Evolutionary conservation across 2,113 vertebrate genomes (phyloP).

Genomic region (Equus quagga): DNA sequence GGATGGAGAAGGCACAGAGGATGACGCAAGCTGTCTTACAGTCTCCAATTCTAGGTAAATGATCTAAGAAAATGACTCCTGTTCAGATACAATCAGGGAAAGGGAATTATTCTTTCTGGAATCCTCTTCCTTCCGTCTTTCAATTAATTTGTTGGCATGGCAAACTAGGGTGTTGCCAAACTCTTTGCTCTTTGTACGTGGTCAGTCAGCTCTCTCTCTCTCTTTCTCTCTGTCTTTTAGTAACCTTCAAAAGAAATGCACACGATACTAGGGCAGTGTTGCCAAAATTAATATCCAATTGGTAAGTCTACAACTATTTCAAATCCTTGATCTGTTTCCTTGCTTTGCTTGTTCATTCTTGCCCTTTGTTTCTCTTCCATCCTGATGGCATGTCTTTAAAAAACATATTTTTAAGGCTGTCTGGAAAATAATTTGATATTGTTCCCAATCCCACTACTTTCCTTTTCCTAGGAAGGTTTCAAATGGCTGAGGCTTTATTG

Average conservation of each 20-base stretch:
- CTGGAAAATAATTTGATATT: conserved; percentile 32
- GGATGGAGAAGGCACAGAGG: accelerated
- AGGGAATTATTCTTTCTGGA: not conserved
- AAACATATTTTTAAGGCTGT: conserved; percentile 17
- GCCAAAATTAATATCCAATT: not conserved
- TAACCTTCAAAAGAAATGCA: conserved; percentile 25
- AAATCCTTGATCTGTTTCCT: not conserved
- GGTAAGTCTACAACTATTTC: not conserved
- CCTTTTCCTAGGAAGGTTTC: conserved; percentile 35
- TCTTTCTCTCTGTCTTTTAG: not conserved
- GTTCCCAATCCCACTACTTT: not conserved
- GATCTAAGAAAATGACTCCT: conserved; percentile 11
- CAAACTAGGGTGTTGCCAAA: not conserved
- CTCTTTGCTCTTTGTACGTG: not conserved
- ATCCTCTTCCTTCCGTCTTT: not conserved
- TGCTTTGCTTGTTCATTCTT: not conserved
- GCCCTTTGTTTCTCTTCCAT: not conserved
- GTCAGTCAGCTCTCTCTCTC: not conserved
- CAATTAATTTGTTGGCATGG: conserved; percentile 44
- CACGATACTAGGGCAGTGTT: not conserved
- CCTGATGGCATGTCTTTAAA: not conserved
- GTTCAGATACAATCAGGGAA: conserved; percentile 33
- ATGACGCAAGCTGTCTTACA: not conserved
- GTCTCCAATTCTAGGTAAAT: conserved; percentile 10
- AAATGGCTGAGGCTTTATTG: conserved; percentile 2